Evolutionary conservation across 2,113 vertebrate genomes (phyloP).

Genomic region (Tragulus kanchil): DNA sequence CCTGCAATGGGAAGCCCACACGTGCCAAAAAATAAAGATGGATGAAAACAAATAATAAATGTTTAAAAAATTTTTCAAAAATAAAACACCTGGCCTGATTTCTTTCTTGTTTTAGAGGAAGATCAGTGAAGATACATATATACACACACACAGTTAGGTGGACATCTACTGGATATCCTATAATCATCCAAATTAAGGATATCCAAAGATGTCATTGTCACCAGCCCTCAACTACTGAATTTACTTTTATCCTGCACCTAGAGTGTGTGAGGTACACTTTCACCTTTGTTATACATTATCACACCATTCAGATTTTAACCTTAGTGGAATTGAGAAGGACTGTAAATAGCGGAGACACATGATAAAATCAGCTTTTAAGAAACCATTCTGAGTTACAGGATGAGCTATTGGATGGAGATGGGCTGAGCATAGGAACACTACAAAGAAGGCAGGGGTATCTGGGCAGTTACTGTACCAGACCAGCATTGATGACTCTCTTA

Average conservation of each 20-base stretch:
- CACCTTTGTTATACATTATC: not conserved
- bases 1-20: too few species aligned
- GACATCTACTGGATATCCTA: not conserved
- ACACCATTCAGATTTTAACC: not conserved
- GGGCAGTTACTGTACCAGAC: not conserved
- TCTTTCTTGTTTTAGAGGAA: conserved; percentile 17
- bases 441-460: not conserved
- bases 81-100: not conserved
- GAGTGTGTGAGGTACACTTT: not conserved
- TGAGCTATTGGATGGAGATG: not conserved
- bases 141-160: not conserved
- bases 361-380: not conserved
- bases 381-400: not conserved
- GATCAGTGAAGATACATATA: not conserved
- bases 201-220: not conserved
- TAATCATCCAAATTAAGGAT: not conserved
- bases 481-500: not conserved
- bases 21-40: too few species aligned
- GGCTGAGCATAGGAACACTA: not conserved
- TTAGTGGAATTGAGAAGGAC: not conserved
- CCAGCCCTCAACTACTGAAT: not conserved
- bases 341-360: not conserved
- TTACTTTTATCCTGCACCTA: not conserved
- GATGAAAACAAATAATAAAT: too few species aligned
- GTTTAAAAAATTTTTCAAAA: too few species aligned